These are phyloP conservation scores for Orius insidiosus DNA, from an alignment of 1,140 invertebrate genomes.

Conservation along the genomic window DNA sequence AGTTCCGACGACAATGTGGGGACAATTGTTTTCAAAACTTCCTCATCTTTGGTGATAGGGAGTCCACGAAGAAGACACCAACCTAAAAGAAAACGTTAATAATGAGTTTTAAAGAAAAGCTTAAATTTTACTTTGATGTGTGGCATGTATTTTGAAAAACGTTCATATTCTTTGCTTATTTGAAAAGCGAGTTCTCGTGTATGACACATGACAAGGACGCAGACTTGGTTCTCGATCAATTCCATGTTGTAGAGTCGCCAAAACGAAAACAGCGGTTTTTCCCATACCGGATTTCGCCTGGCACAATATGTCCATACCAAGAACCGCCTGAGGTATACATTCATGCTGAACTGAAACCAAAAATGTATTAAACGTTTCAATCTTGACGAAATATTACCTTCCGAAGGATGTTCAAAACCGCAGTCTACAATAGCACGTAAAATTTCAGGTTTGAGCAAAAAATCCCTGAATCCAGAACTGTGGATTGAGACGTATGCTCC, in stretches of 20 bases:
- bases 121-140: constrained; percentile 59
- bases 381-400: too few species aligned
- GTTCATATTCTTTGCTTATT: constrained; percentile 97
- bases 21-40: constrained; percentile 83
- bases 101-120: constrained; percentile 8
- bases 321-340: constrained; percentile 97
- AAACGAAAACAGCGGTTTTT: constrained; percentile 97
- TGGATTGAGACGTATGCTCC: constrained; percentile 98
- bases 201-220: constrained; percentile 95
- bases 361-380: too few species aligned
- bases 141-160: constrained; percentile 96
- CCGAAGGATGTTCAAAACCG: constrained; percentile 99
- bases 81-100: constrained; percentile 32
- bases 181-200: constrained; percentile 96
- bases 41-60: constrained; percentile 92
- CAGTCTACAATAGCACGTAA: constrained; percentile 95
- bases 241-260: constrained; percentile 95
- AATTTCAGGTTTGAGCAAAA: constrained; percentile 93
- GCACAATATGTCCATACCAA: constrained; percentile 98
- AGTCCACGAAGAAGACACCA: constrained; percentile 91
- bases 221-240: constrained; percentile 88
- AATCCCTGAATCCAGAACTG: constrained; percentile 90
- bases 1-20: constrained; percentile 96
- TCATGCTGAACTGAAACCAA: constrained; percentile 85
- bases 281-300: constrained; percentile 99